Base-by-base conservation (phyloP, 1,140 invertebrate species). In the Hyles euphorbiae region DNA sequence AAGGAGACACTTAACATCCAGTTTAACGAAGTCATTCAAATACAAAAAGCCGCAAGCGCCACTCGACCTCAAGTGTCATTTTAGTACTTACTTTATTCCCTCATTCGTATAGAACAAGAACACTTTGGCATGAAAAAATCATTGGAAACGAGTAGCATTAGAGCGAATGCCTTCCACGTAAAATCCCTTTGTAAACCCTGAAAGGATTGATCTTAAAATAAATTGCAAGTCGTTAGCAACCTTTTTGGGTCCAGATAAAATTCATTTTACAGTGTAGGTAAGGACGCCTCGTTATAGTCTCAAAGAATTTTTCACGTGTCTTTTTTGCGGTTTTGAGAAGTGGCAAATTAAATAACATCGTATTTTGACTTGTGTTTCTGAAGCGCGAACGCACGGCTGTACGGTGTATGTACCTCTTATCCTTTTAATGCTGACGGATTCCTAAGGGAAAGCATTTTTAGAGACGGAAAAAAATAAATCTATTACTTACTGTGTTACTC, bases 101-200 rank as follows among this genome's bases (percentile, higher is more conserved):
- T 40, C 36, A 8, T 40, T 40, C 8, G 5, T 40, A 8, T 8
- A 5, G 1, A 40, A 40, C 36, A 8, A 40, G 36, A 40, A 40
- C 8, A 40, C 36, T 40, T 40, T 5, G 36, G 36, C 8, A 40
- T 5, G 36, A 40, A 40, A 40, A 40, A 72, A 72, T 67, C 63
- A 64, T 61, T 72, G 62, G 58, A 68, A 72, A 72, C 69, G 65
- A 72, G 61, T 66, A 59, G 52, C 69, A 68, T 68, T 68, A 68
- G 40, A 46, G 48, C 49, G 36, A 68, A 66, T 61, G 67, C 68
- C 69, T 67, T 65, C 54, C 54, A 63, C 55, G 59, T 62, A 71
- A 65, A 65, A 58, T 64, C 58, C 54, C 51, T 69, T 72, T 67
- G 58, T 66, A 64, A 61, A 70, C 62, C 61, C 49, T 54, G 32